A percentile compares a stretch with the other conserved stretches of the same genome.
These are phyloP conservation scores for Aegithalos caudatus DNA, from an alignment of 2,113 vertebrate genomes.

Conservation along the genomic window DNA sequence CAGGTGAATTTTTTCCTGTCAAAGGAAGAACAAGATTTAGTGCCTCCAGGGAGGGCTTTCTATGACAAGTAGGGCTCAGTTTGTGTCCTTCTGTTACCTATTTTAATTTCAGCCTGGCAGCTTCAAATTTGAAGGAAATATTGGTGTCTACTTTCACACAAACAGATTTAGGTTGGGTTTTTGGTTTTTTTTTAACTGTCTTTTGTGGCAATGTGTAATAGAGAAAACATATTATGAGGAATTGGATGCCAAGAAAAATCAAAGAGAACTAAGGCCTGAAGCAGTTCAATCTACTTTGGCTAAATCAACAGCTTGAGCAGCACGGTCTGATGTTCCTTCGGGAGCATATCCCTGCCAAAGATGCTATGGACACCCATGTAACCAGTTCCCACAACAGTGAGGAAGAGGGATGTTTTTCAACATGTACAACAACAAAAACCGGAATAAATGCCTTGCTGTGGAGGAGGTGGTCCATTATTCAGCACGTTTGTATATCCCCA, in stretches of 20 bases:
- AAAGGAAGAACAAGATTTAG: background rate
- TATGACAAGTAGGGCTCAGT: background rate
- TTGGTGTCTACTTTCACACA: background rate
- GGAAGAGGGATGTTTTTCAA: background rate
- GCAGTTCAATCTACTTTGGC: background rate
- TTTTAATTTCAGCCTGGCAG: background rate
- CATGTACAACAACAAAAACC: background rate
- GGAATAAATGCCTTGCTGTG: background rate
- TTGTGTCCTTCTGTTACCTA: background rate
- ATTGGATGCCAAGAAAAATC: background rate
- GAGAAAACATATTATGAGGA: background rate
- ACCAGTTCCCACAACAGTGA: background rate
- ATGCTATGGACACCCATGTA: background rate
- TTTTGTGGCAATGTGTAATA: background rate
- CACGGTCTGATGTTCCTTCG: background rate
- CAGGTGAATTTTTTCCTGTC: background rate
- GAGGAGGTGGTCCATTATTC: background rate
- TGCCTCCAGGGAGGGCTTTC: background rate
- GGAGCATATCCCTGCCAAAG: background rate
- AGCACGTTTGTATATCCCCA: fast-evolving
- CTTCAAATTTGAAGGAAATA: background rate
- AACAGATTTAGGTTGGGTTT: background rate
- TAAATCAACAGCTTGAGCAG: background rate
- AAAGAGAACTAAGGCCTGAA: background rate
- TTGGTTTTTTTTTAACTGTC: background rate